Evolutionary conservation across 2,797 vertebrate genomes (phyloP), one percentile per base, ranked within the genome.

Genomic region (Vireo griseus): DNA sequence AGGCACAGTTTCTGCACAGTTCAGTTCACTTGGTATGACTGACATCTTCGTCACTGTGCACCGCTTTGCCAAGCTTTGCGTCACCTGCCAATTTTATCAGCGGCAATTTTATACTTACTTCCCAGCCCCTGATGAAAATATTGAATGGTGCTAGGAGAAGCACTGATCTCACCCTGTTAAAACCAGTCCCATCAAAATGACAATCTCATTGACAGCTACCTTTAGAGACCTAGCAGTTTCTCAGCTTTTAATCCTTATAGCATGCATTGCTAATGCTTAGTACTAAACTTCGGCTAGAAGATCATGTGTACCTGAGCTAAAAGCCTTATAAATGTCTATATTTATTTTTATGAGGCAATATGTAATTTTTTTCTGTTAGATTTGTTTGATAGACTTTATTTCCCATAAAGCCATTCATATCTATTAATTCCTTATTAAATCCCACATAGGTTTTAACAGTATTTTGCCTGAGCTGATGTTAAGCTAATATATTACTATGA

Each of bases 81-180:
- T 92, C 91, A 91, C 77, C 55, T 90, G 79, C 76, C 88, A 93
- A 76, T 95, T 95, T 88, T 81, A 86, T 81, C 87, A 94, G 76
- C 66, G 72, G 91, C 47, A 86, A 88, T 95, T 94, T 96, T 88
- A 42, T 77, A 90, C 89, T 87, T 91, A 80, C 47, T 89, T 94
- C 57, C 52, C 22, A 90, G 37, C 2, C 52, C 37, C 50, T 71
- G 69, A 90, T 81, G 79, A 95, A 96, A 96, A 93, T 90, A 95
- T 84, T 94, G 92, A 95, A 84, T 78, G 81, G 69, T 78, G n/a
- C 47, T 75, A 45, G 40, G 65, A 58, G 40, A 91, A 92, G 62
- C 51, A 66, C 69, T 78, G 83, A 78, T 95, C 62, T 91, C n/a
- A 51, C 28, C 50, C 40, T 66, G 55, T 58, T 88, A 78, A 83